Conservation (phyloP, 2,797 vertebrate species). For the Sebastes cheni region DNA sequence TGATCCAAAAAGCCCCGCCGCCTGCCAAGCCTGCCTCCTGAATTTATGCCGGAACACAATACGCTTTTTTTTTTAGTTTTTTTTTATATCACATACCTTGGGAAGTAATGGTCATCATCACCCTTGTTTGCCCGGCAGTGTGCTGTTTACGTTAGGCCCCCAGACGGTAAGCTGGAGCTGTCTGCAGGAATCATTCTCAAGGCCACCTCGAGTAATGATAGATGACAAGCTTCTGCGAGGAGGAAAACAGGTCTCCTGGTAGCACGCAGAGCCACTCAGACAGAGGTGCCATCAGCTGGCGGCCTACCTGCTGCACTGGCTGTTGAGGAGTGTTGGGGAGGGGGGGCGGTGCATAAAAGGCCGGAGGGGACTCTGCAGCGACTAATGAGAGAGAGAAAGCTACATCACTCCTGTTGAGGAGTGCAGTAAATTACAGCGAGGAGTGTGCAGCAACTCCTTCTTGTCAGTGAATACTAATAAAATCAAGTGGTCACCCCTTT, state of each 20-base stretch:
- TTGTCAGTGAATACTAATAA: constrained; percentile 38
- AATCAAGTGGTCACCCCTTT: constrained; percentile 32
- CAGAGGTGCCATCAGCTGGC: constrained; percentile 52
- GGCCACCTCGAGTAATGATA: constrained; percentile 66
- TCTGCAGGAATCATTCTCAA: constrained; percentile 69
- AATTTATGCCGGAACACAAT: constrained; percentile 4
- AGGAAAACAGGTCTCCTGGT: constrained; percentile 57
- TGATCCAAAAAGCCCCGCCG: not conserved
- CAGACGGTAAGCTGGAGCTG: constrained; percentile 60
- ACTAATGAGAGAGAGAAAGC: constrained; percentile 43
- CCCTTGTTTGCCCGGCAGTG: constrained; percentile 57
- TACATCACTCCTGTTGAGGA: constrained; percentile 18
- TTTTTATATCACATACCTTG: constrained; percentile 13
- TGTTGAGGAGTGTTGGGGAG: not conserved
- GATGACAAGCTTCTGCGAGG: constrained; percentile 69
- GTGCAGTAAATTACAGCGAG: constrained; percentile 44
- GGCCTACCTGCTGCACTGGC: constrained; percentile 28
- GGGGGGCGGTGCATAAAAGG: constrained; percentile 18
- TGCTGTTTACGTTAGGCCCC: constrained; percentile 60
- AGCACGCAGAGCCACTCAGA: constrained; percentile 44
- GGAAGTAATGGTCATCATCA: constrained; percentile 63
- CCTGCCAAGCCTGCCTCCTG: not conserved
- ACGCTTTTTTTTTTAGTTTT: not conserved
- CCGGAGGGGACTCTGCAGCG: constrained; percentile 23
- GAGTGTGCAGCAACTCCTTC: constrained; percentile 5